A percentile compares a stretch with the other conserved stretches of the same genome.
These are phyloP conservation scores for Emydoidea blandingii DNA, from an alignment of 2,797 vertebrate genomes.

Conservation along the genomic window DNA sequence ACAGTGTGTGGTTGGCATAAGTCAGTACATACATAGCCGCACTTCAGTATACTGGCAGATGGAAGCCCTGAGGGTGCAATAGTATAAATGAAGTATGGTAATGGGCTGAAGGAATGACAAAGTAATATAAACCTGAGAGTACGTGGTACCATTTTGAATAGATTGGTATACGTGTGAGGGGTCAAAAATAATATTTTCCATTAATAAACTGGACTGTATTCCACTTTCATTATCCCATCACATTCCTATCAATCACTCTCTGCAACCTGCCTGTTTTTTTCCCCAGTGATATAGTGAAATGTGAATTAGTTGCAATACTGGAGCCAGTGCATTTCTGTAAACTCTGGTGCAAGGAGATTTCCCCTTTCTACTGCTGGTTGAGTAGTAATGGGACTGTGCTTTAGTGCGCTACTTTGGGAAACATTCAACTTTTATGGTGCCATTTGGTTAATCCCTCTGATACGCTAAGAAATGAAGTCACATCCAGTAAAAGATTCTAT, in stretches of 20 bases:
- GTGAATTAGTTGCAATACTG: conserved; percentile 6
- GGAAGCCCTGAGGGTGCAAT: neutral
- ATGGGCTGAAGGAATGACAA: neutral
- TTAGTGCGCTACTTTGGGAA: conserved; percentile 14
- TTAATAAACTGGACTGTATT: neutral
- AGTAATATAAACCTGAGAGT: neutral
- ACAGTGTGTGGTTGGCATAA: neutral
- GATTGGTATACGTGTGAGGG: neutral
- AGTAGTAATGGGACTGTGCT: conserved; percentile 20
- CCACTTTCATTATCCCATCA: neutral
- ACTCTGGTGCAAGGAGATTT: neutral
- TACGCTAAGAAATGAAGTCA: neutral
- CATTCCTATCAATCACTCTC: neutral
- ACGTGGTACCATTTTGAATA: neutral
- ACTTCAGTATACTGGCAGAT: neutral
- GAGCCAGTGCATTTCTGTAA: conserved; percentile 25
- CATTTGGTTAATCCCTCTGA: neutral
- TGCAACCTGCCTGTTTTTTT: neutral
- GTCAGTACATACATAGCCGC: neutral
- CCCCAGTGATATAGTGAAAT: neutral
- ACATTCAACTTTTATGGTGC: neutral
- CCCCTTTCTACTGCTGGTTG: conserved; percentile 26
- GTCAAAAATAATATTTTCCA: neutral
- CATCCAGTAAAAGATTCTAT: neutral
- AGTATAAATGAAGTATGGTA: neutral